phyloP scores from a whole-genome alignment of 2,888 invertebrate genomes.

The Aspidiotus destructor region DNA sequence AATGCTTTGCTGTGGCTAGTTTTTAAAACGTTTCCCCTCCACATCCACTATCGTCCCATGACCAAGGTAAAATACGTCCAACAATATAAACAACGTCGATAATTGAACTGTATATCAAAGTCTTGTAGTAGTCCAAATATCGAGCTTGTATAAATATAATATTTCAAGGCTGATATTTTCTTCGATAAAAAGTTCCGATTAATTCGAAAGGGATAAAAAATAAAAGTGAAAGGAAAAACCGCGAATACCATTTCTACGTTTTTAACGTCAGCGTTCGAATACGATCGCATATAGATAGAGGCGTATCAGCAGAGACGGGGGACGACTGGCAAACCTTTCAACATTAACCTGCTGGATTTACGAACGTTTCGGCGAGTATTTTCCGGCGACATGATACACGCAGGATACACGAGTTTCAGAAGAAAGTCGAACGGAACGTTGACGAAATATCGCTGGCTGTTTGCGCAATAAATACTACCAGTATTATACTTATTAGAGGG shows the following conservation, averaged over 20 bases:
- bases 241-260: not conserved
- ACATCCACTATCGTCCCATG: not conserved
- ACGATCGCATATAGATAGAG: not conserved
- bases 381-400: not conserved
- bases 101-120: not conserved
- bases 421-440: not conserved
- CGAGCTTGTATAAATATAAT: not conserved
- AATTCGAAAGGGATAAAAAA: not conserved
- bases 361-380: slow-evolving; percentile 1
- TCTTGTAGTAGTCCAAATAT: not conserved
- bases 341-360: not conserved
- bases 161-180: not conserved
- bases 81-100: not conserved
- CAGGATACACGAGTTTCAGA: too few species aligned
- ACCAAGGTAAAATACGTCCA: not conserved
- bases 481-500: not conserved
- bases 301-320: not conserved
- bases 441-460: not conserved
- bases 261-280: not conserved
- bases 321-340: not conserved
- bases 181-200: not conserved
- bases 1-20: not conserved
- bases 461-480: too few species aligned
- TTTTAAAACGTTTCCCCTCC: not conserved
- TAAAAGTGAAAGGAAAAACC: not conserved